A percentile compares a stretch with the other conserved stretches of the same genome.
Conservation (phyloP, 2,888 invertebrate species). For the Agrotis puta region DNA sequence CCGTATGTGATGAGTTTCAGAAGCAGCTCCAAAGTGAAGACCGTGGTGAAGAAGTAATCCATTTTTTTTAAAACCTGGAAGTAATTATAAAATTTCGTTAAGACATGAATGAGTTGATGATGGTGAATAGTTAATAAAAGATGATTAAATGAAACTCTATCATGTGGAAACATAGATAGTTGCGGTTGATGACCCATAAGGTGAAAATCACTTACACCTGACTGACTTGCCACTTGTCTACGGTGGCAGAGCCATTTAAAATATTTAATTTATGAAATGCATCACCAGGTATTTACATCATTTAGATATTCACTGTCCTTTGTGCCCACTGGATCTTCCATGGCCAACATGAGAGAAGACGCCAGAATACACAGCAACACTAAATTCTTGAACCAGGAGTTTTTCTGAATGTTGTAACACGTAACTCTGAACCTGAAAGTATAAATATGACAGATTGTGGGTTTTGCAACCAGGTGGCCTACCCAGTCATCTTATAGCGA, state of each 20-base stretch:
- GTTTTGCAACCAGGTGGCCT: too few relatives aligned
- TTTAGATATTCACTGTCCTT: conserved; percentile 72
- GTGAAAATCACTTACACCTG: too few relatives aligned
- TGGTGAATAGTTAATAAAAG: background rate
- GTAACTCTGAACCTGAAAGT: conserved; percentile 95
- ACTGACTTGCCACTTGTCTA: too few relatives aligned
- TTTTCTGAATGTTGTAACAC: conserved; percentile 98
- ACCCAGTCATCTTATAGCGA: too few relatives aligned
- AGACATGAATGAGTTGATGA: background rate
- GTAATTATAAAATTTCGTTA: background rate
- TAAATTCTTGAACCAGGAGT: conserved; percentile 98
- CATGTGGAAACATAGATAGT: background rate
- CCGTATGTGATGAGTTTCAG: conserved; percentile 99
- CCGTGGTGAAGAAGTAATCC: conserved; percentile 99
- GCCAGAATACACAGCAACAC: conserved; percentile 99
- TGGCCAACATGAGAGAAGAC: conserved; percentile 98
- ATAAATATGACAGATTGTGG: too few relatives aligned
- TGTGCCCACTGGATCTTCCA: conserved; percentile 96
- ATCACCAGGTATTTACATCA: conserved; percentile 70
- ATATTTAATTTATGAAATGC: too few relatives aligned
- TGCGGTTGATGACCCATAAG: too few relatives aligned
- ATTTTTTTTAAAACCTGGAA: conserved; percentile 97
- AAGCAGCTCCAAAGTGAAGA: conserved; percentile 98
- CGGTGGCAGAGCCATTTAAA: too few relatives aligned
- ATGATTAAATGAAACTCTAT: background rate